These are phyloP conservation scores for Ailurus styani DNA, from an alignment of 2,113 vertebrate genomes.

Conservation along the genomic window DNA sequence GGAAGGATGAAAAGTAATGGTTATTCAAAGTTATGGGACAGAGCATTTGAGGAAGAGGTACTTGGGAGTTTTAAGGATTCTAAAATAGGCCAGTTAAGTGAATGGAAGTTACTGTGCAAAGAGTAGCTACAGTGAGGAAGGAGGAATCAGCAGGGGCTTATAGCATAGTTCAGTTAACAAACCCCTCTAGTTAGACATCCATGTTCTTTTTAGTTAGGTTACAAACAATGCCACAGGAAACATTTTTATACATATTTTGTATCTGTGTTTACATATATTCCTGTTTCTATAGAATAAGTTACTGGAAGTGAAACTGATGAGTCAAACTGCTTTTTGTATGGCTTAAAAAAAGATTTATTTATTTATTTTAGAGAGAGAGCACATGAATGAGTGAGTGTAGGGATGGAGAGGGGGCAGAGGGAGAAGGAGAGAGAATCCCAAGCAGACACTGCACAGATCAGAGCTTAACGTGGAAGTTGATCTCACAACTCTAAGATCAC, in stretches of 20 bases:
- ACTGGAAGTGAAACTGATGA: not conserved
- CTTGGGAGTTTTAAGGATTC: not conserved
- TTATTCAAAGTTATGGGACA: not conserved
- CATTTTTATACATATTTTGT: not conserved
- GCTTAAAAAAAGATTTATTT: not conserved
- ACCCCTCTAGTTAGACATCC: not conserved
- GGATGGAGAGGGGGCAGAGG: not conserved
- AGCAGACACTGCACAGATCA: not conserved
- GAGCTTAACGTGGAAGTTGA: not conserved
- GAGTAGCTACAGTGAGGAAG: not conserved
- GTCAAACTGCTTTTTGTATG: not conserved
- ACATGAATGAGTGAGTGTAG: not conserved
- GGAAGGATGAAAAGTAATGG: not conserved
- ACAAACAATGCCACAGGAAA: not conserved
- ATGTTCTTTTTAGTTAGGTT: not conserved
- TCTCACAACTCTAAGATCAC: not conserved
- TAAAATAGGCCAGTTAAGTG: not conserved
- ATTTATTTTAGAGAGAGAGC: not conserved
- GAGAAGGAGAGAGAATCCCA: not conserved
- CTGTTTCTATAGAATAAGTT: not conserved
- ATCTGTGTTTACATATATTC: not conserved
- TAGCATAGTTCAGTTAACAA: not conserved
- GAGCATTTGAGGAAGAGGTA: not conserved
- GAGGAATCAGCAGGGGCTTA: not conserved
- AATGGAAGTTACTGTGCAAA: not conserved